Percentiles rank a stretch among this genome's conserved stretches.
phyloP scores from a whole-genome alignment of 2,888 invertebrate genomes.

The Spodoptera picta region DNA sequence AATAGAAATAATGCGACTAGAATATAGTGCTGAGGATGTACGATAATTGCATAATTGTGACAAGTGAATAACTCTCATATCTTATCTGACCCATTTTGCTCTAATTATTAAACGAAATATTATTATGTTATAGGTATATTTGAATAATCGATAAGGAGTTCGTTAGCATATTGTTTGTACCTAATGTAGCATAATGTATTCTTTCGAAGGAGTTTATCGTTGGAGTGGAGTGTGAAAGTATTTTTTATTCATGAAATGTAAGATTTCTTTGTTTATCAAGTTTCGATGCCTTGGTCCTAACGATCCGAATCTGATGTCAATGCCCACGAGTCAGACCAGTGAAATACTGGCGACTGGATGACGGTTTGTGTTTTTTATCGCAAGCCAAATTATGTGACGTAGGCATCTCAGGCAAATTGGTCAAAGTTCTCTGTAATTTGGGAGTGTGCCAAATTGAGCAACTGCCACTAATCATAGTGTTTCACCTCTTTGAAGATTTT shows the following conservation, averaged over 20 bases:
- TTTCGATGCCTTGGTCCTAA: conserved; percentile 19
- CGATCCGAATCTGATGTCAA: conserved; percentile 38
- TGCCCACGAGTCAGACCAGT: conserved; percentile 23
- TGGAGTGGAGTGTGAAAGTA: neutral
- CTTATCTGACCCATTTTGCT: conserved; percentile 26
- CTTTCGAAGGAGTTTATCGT: conserved; percentile 3
- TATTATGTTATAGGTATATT: conserved; percentile 22
- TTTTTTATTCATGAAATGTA: conserved; percentile 27
- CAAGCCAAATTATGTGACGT: conserved; percentile 52
- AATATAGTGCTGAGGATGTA: conserved; percentile 7
- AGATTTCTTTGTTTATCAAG: conserved; percentile 24
- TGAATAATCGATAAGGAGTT: conserved; percentile 26
- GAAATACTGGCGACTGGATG: conserved; percentile 36
- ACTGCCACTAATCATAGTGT: conserved; percentile 61
- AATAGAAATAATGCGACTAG: conserved; percentile 1
- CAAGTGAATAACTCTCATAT: conserved; percentile 33
- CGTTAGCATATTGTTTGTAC: conserved; percentile 19
- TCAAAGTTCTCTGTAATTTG: conserved; percentile 68
- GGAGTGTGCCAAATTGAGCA: conserved; percentile 64
- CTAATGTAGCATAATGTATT: neutral
- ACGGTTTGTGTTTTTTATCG: conserved; percentile 39
- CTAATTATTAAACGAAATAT: conserved; percentile 38
- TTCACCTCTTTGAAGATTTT: conserved; percentile 49
- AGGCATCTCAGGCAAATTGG: conserved; percentile 60
- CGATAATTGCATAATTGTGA: conserved; percentile 15